Conservation (phyloP, 2,888 invertebrate genomes). For the Myopa tessellatipennis region DNA sequence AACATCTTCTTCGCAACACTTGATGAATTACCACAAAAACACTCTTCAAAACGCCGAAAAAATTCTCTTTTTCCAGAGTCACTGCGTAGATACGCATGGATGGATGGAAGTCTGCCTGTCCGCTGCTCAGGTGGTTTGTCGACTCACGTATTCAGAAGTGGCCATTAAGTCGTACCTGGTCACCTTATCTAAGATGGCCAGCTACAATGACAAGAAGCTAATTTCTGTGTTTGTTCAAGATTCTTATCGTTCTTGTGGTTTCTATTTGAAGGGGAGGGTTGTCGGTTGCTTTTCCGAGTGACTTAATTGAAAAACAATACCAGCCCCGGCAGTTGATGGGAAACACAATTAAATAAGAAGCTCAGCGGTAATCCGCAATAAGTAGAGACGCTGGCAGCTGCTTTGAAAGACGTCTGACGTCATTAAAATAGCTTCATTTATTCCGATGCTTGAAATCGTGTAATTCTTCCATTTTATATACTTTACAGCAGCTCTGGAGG, state of each 20-base stretch:
- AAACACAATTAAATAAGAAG: too few relatives aligned
- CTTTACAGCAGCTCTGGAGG: too few relatives aligned
- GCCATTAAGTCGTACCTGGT: constrained; percentile 9
- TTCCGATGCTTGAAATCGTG: background rate
- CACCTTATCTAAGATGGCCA: constrained; percentile 10
- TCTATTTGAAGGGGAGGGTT: background rate
- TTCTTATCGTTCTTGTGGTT: constrained; percentile 29
- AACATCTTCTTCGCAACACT: background rate
- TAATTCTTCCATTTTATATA: background rate
- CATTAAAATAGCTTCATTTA: background rate
- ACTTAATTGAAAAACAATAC: constrained; percentile 33
- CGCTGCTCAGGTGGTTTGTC: background rate
- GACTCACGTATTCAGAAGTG: background rate
- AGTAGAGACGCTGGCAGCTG: background rate
- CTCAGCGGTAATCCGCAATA: too few relatives aligned
- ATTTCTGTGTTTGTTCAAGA: constrained; percentile 35
- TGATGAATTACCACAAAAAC: background rate
- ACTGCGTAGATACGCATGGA: background rate
- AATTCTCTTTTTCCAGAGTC: background rate
- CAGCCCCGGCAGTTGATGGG: background rate
- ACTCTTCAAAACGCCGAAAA: background rate
- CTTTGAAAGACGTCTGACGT: background rate
- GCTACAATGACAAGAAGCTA: constrained; percentile 23
- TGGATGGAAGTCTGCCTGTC: background rate
- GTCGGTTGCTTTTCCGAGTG: background rate